Conservation (phyloP, 2,113 vertebrate species). For the Tragelaphus imberbis region DNA sequence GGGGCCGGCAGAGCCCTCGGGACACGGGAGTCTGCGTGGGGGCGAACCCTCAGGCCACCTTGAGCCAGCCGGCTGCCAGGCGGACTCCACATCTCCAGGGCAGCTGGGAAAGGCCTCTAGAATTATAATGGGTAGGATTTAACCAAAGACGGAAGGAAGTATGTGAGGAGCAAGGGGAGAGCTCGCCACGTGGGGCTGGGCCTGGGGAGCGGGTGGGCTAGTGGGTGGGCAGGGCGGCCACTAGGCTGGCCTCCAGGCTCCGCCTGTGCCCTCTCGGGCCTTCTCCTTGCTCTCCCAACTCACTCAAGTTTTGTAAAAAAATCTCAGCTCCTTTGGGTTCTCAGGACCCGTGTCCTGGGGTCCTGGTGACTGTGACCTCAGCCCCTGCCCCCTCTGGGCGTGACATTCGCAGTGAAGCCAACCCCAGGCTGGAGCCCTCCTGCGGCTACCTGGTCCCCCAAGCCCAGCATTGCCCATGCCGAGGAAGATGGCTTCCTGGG, state of each 20-base stretch:
- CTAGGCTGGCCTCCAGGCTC: background rate
- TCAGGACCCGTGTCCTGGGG: background rate
- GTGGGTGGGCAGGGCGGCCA: background rate
- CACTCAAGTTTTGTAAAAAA: background rate
- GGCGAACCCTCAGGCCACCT: background rate
- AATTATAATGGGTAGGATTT: no score
- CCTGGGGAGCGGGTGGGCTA: background rate
- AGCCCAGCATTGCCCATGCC: rapidly evolving
- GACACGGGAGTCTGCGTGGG: background rate
- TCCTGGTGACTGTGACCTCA: no score
- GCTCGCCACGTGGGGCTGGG: background rate
- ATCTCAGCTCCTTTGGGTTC: no score
- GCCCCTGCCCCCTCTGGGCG: rapidly evolving
- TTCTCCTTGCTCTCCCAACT: background rate
- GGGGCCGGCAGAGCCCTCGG: background rate
- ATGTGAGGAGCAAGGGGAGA: background rate
- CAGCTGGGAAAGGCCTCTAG: background rate
- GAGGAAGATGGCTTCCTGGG: background rate
- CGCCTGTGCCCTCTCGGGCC: background rate
- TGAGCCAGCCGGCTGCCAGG: background rate
- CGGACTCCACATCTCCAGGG: background rate
- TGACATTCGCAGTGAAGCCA: background rate
- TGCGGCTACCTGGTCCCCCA: rapidly evolving
- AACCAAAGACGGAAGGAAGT: background rate
- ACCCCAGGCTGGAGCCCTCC: background rate